phyloP scores from a whole-genome alignment of 2,113 vertebrate species.

The Ginglymostoma cirratum region DNA sequence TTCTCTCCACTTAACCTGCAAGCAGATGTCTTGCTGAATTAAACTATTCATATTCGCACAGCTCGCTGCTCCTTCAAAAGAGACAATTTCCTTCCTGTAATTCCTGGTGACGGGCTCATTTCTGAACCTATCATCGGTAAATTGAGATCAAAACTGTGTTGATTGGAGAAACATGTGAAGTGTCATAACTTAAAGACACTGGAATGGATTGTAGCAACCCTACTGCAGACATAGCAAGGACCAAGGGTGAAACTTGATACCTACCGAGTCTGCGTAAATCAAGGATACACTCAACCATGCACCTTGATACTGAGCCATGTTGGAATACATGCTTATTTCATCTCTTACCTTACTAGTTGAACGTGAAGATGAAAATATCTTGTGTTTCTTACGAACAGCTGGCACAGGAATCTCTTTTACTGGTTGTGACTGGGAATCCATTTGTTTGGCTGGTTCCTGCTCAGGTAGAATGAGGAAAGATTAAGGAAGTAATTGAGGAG shows the following conservation, averaged over 20 bases:
- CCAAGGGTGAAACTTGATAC: neutral
- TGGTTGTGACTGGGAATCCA: neutral
- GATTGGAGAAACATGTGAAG: neutral
- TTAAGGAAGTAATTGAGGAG: neutral
- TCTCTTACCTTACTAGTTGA: neutral
- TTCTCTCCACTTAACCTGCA: no score
- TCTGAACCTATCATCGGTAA: no score
- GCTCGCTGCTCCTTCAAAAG: no score
- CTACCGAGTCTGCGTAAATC: neutral
- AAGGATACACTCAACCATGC: neutral
- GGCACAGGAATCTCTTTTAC: neutral
- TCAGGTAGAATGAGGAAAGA: neutral
- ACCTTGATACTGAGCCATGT: neutral
- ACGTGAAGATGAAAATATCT: neutral
- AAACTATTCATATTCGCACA: no score
- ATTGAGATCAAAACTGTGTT: no score
- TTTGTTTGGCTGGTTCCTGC: neutral
- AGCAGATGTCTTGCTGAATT: no score
- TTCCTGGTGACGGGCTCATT: no score
- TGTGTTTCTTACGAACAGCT: conserved; percentile 3
- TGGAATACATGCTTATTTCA: neutral
- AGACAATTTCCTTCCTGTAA: no score
- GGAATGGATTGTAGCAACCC: neutral
- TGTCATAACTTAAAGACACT: neutral
- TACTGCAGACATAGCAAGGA: neutral